These are phyloP conservation scores for Seira sanloemensis DNA, from an alignment of 2,888 invertebrate genomes.

Conservation along the genomic window DNA sequence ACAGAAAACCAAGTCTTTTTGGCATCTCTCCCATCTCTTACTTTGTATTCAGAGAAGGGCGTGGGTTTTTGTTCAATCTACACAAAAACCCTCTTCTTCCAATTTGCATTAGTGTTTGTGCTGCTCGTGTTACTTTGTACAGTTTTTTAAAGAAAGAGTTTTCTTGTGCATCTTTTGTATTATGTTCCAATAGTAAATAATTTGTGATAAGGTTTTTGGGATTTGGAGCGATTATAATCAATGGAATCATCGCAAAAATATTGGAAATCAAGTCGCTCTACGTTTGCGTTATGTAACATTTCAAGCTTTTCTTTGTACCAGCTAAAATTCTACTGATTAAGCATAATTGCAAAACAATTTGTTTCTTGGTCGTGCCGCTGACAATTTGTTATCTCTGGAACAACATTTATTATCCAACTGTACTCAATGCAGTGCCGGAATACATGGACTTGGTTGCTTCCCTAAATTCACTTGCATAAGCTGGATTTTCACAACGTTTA, in stretches of 20 bases:
- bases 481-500: constrained; percentile 1
- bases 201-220: no score
- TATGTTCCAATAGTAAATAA: no score
- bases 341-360: no score
- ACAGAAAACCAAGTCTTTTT: constrained; percentile 30
- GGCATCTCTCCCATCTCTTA: constrained; percentile 61
- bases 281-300: no score
- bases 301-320: no score
- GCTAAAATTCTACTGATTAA: no score
- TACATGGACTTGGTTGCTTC: neutral
- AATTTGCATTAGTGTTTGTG: neutral
- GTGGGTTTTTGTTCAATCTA: constrained; percentile 43
- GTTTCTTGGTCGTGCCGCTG: no score
- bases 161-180: neutral
- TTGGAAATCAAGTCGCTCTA: no score
- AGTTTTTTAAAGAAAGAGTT: neutral
- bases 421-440: no score
- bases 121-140: neutral
- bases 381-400: neutral
- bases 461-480: neutral
- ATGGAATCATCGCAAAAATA: no score
- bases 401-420: neutral
- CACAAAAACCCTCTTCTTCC: neutral
- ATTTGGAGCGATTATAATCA: no score
- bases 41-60: constrained; percentile 47